Evolutionary conservation across 2,113 vertebrate genomes (phyloP), one percentile per base, ranked within the genome.

Genomic region (Aythya baeri): DNA sequence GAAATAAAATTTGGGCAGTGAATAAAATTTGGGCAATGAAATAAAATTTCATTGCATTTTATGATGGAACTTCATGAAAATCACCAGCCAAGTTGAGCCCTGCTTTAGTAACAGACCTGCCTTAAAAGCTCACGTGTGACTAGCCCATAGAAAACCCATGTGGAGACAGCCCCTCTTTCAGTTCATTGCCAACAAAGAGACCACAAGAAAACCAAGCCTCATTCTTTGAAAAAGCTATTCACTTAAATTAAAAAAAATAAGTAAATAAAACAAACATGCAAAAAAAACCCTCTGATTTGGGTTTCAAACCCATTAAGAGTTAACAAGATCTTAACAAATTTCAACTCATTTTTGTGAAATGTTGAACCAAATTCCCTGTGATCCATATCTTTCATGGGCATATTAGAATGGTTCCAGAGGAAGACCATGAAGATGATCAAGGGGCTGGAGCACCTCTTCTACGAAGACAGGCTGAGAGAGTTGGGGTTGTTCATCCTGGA

Each of bases 61-160:
- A 11, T 26, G 23, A 27, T 27, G 34, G 61, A 63, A 63, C 36
- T 63, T 63, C 23, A 25, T 55, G 67, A 74, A 73, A 80, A 59
- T 26, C 50, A 76, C 13, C 25, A 66, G n/a, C n/a, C 41, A 44
- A 36, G 21, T 31, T 52, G 7, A 31, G 31, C 29, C 34, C 29
- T 86, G 14, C 17, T 76, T 49, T 50, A 66, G 26, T 26, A 20
- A 70, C 34, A 83, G 57, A 59, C 57, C 41, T 27, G 7, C 61
- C 70, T 83, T 9, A 15, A 23, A 34, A 77, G 1, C 11, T 62
- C 4, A 0, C 20, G 10, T 6, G 1, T 26, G 50, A 3, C 43
- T 75, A 79, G 5, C 36, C 61, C 43, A 27, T 43, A 75, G 58
- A 90, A 89, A 73, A 70, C 49, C 26, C n/a, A 8, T 3, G 3